Base-by-base conservation (phyloP, 30 jellyfish, hydroid and myxozoan species). In the Aurelia sp. region DNA sequence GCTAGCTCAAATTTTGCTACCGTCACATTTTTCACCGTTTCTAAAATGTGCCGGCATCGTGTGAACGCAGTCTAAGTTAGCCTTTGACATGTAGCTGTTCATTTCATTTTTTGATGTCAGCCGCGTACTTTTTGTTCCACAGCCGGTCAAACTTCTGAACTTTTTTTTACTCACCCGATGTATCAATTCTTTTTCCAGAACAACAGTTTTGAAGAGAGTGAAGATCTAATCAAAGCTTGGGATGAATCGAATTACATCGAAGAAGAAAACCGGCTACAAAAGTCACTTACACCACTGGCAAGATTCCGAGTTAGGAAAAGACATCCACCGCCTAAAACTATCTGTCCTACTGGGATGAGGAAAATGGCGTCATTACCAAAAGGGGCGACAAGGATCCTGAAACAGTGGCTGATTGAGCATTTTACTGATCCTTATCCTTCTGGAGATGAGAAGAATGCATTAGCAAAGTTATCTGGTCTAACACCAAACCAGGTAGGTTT, bases 271-370 rank as follows among this genome's bases (percentile, higher is more conserved):
- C 38, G 98, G 51, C 87, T 80, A 35, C 89, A 74, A 47, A 85
- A 86, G 57, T 67, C 87, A 20, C 66, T 91, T 61, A 68, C 98
- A 18, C 96, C 98, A n/a, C 78, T 91, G 48, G 85, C 95, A 53
- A 69, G 96, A 47, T 91, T 91, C 81, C 67, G 98, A 38, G 90
- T 91, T 51, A 78, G 98, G 30, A 91, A 91, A 67, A 72, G 98
- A 30, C 44, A 85, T 63, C 98, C 98, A 18, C 98, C 98, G 20
- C 98, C 98, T 10, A 41, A 62, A 60, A 63, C 96, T 13, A 91
- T 91, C 3, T 91, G 98, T 75, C 96, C 93, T 19, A 48, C 90
- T 8, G 98, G 98, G 38, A 81, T 82, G 47, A 88, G 98, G 47
- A 91, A 91, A 67, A 91, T 95, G 70, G 91, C 91, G 27, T 81